A percentile compares a stretch with the other conserved stretches of the same genome.
phyloP scores from a whole-genome alignment of 2,888 invertebrate species.

The Catotricha subobsoleta region DNA sequence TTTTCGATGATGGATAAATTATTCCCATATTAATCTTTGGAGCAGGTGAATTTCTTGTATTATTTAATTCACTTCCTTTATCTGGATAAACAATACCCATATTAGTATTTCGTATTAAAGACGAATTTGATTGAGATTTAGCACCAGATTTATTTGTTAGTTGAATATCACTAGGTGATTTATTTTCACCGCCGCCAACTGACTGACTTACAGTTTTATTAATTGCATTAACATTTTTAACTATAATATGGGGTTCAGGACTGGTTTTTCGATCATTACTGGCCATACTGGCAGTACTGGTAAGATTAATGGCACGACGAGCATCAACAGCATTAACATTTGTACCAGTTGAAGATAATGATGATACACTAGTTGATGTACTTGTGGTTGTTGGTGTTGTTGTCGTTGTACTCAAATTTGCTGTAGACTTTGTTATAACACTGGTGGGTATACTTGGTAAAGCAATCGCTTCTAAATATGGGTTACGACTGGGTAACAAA shows the following conservation, averaged over 20 bases:
- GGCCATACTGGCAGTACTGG: neutral
- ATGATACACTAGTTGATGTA: neutral
- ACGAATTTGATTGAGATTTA: neutral
- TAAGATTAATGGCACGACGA: no score
- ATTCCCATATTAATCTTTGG: neutral
- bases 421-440: constrained; percentile 3
- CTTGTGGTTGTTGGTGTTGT: neutral
- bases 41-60: neutral
- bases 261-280: neutral
- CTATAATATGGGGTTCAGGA: neutral
- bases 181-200: no score
- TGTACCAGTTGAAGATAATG: neutral
- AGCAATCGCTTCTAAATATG: neutral
- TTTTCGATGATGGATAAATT: neutral
- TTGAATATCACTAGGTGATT: no score
- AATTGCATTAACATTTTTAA: neutral
- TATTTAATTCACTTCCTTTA: neutral
- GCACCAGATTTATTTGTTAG: neutral
- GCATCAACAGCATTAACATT: no score
- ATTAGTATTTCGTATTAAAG: neutral
- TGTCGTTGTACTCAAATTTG: neutral
- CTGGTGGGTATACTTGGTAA: constrained; percentile 2
- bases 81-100: no score
- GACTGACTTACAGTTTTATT: neutral
- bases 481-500: neutral